Conservation (phyloP, 2,797 vertebrate genomes). For the Neolamprologus multifasciatus region DNA sequence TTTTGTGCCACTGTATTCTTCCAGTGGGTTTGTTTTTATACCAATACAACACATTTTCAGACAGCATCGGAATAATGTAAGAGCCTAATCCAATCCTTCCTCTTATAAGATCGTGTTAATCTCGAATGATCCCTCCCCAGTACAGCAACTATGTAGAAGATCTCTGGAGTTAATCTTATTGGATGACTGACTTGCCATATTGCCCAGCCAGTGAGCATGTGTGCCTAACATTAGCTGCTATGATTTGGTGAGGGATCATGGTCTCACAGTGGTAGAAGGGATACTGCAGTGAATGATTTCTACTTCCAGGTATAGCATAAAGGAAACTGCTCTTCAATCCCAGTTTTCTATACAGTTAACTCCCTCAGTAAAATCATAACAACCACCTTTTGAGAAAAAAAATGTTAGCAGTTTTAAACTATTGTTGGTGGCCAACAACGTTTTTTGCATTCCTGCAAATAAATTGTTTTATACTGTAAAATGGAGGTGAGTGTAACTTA, state of each 20-base stretch:
- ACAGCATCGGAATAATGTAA: conserved; percentile 59
- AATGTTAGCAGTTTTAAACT: conserved; percentile 99
- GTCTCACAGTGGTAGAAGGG: conserved; percentile 85
- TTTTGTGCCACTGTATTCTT: conserved; percentile 82
- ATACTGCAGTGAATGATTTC: conserved; percentile 93
- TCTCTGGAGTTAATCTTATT: conserved; percentile 35
- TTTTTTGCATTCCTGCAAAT: conserved; percentile 99
- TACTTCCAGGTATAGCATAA: conserved; percentile 80
- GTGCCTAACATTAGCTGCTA: conserved; percentile 50
- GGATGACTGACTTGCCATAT: conserved; percentile 57
- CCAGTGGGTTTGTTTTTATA: conserved; percentile 76
- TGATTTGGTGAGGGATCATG: conserved; percentile 51
- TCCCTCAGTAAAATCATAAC: conserved; percentile 92
- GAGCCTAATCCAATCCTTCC: conserved; percentile 37
- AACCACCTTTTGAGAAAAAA: conserved; percentile 92
- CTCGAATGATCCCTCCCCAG: conserved; percentile 53
- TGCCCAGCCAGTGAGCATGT: conserved; percentile 56
- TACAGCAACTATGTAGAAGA: conserved; percentile 29
- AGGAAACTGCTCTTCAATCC: conserved; percentile 79
- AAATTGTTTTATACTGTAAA: conserved; percentile 99
- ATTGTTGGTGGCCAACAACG: conserved; percentile 99
- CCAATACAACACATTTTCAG: conserved; percentile 78
- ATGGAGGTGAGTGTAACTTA: conserved; percentile 99
- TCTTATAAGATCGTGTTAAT: conserved; percentile 53
- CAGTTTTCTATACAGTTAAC: conserved; percentile 99